A percentile compares a stretch with the other conserved stretches of the same genome.
These are phyloP conservation scores for Eleginops maclovinus DNA, from an alignment of 2,113 vertebrate species.

Conservation along the genomic window DNA sequence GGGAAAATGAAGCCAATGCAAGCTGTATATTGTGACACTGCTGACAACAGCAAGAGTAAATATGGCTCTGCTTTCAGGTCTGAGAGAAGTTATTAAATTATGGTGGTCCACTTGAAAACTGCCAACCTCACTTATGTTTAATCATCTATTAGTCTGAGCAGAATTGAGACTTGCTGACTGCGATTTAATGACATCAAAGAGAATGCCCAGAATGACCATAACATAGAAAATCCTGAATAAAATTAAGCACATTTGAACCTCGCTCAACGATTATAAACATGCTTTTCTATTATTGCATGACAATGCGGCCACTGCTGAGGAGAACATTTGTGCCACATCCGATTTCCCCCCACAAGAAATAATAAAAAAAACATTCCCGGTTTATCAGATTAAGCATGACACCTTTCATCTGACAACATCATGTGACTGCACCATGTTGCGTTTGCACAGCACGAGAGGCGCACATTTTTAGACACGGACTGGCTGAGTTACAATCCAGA, in stretches of 20 bases:
- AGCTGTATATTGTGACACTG: conserved; percentile 34
- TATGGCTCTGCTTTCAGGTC: conserved; percentile 30
- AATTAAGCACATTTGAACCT: not conserved
- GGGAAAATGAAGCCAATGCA: conserved; percentile 11
- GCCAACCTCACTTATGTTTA: conserved; percentile 46
- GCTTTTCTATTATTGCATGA: not conserved
- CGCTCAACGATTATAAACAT: conserved; percentile 11
- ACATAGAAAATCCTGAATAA: not conserved
- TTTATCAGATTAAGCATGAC: conserved; percentile 21
- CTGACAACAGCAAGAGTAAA: conserved; percentile 60
- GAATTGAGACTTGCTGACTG: conserved; percentile 43
- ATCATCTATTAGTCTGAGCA: conserved; percentile 19
- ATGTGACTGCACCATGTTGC: conserved; percentile 10
- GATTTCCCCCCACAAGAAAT: not conserved
- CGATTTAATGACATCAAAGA: conserved; percentile 22
- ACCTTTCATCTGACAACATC: conserved; percentile 18
- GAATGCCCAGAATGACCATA: not conserved
- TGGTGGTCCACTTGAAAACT: conserved; percentile 41
- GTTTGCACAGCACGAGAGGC: not conserved
- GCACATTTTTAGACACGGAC: conserved; percentile 24
- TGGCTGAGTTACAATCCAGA: conserved; percentile 33
- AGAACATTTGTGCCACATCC: not conserved
- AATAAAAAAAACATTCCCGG: not conserved
- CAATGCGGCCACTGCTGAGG: not conserved
- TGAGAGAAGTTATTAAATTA: conserved; percentile 49